Evolutionary conservation across 2,888 invertebrate genomes (phyloP), one percentile per base, ranked within the genome.

Genomic region (Ornithoptera priamus): DNA sequence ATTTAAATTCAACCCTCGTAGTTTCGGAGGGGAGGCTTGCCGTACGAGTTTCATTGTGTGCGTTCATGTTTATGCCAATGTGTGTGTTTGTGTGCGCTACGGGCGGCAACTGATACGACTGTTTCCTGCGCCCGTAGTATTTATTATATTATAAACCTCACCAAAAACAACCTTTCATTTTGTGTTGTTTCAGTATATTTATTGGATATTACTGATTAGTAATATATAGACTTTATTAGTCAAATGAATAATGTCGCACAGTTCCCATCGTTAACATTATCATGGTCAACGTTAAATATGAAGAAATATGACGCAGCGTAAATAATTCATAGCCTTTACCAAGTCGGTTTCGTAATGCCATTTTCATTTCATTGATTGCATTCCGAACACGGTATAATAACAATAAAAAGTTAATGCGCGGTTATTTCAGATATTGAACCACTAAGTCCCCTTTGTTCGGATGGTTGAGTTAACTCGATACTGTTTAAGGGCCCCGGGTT

Each of bases 1-100:
- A 92, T 92, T 92, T 91, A 92, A 92, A 92, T 90, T 89, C 89
- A 91, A 90, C 90, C 91, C 87, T 85, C 83, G 81, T 81, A 80
- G 80, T 76, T 76, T 79, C 78, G 79, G 85, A 86, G 86, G 74
- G 84, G 85, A 78, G 78, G 78, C 81, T 81, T 81, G 82, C 82
- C 80, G 84, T 87, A 90, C 90, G 86, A 89, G 90, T 90, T 88
- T 81, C 72, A 75, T 75, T 73, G 74, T 75, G 74, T 77, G 75
- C 71, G 73, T 75, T 75, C 77, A 80, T 81, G 78, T 81, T 81
- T 17, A 64, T 57, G 15, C 73, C 79, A 81, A 80, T 80, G 78
- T 80, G 78, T 76, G 76, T 78, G 81, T 81, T 81, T 78, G 75
- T 73, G 78, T 82, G 79, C 80, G 74, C 76, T 81, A 80, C 78